Conservation (phyloP, 2,888 invertebrate species). For the Acronicta alni region DNA sequence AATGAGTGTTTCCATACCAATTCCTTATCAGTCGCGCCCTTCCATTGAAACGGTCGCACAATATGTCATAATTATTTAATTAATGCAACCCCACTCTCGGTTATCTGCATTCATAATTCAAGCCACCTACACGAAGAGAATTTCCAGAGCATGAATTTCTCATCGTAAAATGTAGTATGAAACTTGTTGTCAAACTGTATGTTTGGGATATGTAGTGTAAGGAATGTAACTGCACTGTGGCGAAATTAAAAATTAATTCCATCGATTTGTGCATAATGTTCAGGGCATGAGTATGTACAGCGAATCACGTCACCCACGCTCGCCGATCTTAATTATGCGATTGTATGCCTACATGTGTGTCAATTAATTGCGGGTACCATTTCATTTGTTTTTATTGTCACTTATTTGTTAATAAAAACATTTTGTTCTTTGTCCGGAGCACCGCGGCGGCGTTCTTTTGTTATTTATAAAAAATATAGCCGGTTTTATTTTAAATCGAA, state of each 20-base stretch:
- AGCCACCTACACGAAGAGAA: slow-evolving; percentile 66
- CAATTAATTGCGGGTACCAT: slow-evolving; percentile 70
- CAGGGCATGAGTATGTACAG: slow-evolving; percentile 43
- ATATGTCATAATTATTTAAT: slow-evolving; percentile 89
- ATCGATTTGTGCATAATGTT: slow-evolving; percentile 59
- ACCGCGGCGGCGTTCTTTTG: slow-evolving; percentile 34
- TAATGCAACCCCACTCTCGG: slow-evolving; percentile 77
- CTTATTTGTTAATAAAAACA: slow-evolving; percentile 57
- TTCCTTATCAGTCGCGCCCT: slow-evolving; percentile 82
- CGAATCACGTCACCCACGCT: slow-evolving; percentile 72
- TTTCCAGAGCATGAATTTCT: slow-evolving; percentile 48
- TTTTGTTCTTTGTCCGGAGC: slow-evolving; percentile 49
- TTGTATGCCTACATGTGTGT: slow-evolving; percentile 72
- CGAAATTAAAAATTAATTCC: slow-evolving; percentile 60
- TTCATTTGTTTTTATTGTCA: slow-evolving; percentile 57
- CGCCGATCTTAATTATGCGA: slow-evolving; percentile 75
- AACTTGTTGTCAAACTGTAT: slow-evolving; percentile 26
- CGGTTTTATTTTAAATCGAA: slow-evolving; percentile 21
- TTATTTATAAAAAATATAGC: slow-evolving; percentile 29
- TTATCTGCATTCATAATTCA: slow-evolving; percentile 82
- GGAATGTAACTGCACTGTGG: slow-evolving; percentile 49
- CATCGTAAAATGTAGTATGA: slow-evolving; percentile 13
- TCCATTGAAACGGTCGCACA: slow-evolving; percentile 83
- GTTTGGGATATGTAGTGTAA: neutral
- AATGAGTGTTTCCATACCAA: slow-evolving; percentile 67